Evolutionary conservation across 37 sponge, comb jelly and placozoan genomes (phyloP).

Genomic region (Spongia lamella): DNA sequence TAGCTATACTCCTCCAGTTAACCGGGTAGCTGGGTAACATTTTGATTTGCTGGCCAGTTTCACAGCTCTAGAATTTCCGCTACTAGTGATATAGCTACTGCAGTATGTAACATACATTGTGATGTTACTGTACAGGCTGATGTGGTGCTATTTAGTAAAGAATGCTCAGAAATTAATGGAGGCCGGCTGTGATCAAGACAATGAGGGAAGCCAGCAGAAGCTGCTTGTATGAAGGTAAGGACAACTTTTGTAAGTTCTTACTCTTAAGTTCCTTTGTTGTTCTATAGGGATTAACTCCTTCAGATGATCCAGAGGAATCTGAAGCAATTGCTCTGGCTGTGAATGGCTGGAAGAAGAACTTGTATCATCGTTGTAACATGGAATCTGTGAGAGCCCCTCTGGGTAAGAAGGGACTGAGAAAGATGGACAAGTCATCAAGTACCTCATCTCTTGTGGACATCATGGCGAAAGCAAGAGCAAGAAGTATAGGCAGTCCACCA

Average conservation of each 20-base stretch:
- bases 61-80: too few relatives aligned
- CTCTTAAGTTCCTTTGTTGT: too few relatives aligned
- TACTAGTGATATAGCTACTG: too few relatives aligned
- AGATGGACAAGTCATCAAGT: conserved; percentile 53
- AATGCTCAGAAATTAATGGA: conserved; percentile 91
- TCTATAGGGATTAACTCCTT: conserved; percentile 27
- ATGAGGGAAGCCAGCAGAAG: conserved; percentile 83
- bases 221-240: conserved; percentile 88
- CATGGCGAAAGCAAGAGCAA: too few relatives aligned
- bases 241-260: too few relatives aligned
- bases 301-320: conserved; percentile 24
- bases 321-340: conserved; percentile 52
- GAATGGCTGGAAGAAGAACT: conserved; percentile 67
- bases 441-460: too few relatives aligned
- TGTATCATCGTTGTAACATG: conserved; percentile 65
- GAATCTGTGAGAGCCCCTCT: conserved; percentile 64
- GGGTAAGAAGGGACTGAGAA: conserved; percentile 67
- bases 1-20: too few relatives aligned
- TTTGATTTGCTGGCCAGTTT: too few relatives aligned
- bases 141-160: conserved; percentile 78
- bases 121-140: conserved; percentile 57
- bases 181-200: conserved; percentile 79
- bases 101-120: too few relatives aligned
- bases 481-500: too few relatives aligned
- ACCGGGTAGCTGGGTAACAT: too few relatives aligned